Evolutionary conservation across 2,113 vertebrate genomes (phyloP), one percentile per base, ranked within the genome.

Genomic region (Oenanthe oenanthe): DNA sequence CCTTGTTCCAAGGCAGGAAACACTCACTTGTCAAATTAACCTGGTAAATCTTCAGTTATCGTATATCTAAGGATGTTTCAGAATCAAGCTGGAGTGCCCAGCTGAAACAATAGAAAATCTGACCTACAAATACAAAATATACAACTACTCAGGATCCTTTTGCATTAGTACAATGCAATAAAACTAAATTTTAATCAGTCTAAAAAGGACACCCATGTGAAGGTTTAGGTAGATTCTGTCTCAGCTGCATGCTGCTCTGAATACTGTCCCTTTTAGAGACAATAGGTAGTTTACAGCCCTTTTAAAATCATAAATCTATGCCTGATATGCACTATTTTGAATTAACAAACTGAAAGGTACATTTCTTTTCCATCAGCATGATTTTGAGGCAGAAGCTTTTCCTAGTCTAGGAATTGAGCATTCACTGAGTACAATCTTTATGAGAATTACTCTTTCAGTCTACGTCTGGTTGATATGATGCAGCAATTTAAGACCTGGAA

Each of bases 121-220:
- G 14, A 17, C 5, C 28, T 34, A 51, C 12, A 80, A 89, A 56
- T 51, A 6, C 2, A 72, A 92, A 82, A 61, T 57, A 51, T 34
- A 10, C 8, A 73, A 80, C 73, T 48, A n/a, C 2, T 1, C n/a
- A 68, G 6, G 20, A 71, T 43, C 0, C 0, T 20, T 82, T 66
- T 50, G 4, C 13, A 50, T 19, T n/a, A 50, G 17, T 31, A 7
- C 34, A 75, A 71, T 54, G 6, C 7, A 72, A 68, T 47, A 73
- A 73, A 76, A 31, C 9, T n/a, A 31, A 67, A 45, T 56, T 65
- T 47, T 76, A 58, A 28, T 60, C 13, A 22, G 22, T 48, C 10
- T 68, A 58, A 36, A 32, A 82, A 77, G 0, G 2, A 38, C 29
- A 60, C 7, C 2, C 21, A 43, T 10, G 5, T 66, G 32, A 26